Evolutionary conservation across 2,888 invertebrate species (phyloP).

Genomic region (Aleiodes leptofemur): DNA sequence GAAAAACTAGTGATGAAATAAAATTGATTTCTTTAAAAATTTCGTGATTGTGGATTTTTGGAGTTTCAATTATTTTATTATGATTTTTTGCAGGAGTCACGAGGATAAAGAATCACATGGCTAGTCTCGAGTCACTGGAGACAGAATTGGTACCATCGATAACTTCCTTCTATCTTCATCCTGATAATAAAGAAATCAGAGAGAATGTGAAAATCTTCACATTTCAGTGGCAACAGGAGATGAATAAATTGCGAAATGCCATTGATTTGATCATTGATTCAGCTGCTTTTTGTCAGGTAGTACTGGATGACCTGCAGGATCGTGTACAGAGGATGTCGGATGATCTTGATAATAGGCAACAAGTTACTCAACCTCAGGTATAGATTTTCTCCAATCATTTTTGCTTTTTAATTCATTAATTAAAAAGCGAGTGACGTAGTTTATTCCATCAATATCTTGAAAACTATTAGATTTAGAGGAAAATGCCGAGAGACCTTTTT

Average conservation of each 20-base stretch:
- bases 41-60: too few relatives aligned
- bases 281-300: conserved; percentile 80
- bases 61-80: conserved; percentile 12
- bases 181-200: conserved; percentile 77
- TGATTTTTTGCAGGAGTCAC: conserved; percentile 77
- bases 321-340: conserved; percentile 65
- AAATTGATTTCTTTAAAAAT: conserved; percentile 17
- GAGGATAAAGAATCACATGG: conserved; percentile 80
- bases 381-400: neutral
- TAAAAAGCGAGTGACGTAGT: too few relatives aligned
- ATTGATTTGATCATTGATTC: conserved; percentile 84
- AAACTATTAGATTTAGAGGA: too few relatives aligned
- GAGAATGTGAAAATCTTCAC: conserved; percentile 76
- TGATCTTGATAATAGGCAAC: conserved; percentile 67
- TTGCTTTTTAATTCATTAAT: too few relatives aligned
- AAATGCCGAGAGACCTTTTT: too few relatives aligned
- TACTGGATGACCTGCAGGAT: conserved; percentile 70
- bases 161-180: conserved; percentile 74
- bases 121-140: conserved; percentile 83
- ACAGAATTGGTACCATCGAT: conserved; percentile 82
- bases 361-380: conserved; percentile 63
- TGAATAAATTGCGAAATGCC: conserved; percentile 77
- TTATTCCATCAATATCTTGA: too few relatives aligned
- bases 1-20: too few relatives aligned
- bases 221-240: conserved; percentile 80